phyloP scores from a whole-genome alignment of 2,888 invertebrate species.

The Azorinus chamasolen region DNA sequence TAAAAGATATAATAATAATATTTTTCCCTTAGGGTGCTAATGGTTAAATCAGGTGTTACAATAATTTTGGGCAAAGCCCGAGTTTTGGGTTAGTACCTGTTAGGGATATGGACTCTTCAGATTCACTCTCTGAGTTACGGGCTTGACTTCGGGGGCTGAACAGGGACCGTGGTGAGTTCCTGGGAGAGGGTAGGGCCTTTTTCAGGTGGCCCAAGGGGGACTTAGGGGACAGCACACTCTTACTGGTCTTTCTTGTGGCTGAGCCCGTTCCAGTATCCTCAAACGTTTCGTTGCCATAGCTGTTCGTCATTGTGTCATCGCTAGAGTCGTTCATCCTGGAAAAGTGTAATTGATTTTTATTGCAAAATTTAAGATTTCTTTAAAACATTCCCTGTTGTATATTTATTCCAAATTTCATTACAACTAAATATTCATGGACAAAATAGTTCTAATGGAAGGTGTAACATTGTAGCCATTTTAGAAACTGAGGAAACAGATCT shows the following conservation, averaged over 20 bases:
- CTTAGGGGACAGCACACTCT: slow-evolving; percentile 64
- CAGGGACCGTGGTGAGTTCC: slow-evolving; percentile 52
- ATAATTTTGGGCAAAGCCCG: too few species aligned
- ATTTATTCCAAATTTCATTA: too few species aligned
- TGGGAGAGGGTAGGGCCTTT: slow-evolving; percentile 55
- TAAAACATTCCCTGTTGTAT: too few species aligned
- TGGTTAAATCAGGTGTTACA: too few species aligned
- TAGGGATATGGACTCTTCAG: slow-evolving; percentile 82
- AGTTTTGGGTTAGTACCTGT: slow-evolving; percentile 76
- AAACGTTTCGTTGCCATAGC: slow-evolving; percentile 77
- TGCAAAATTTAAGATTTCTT: too few species aligned
- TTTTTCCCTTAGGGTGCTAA: too few species aligned
- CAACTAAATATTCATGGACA: too few species aligned
- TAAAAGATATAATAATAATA: too few species aligned
- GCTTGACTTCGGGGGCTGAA: slow-evolving; percentile 59
- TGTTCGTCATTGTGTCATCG: slow-evolving; percentile 76
- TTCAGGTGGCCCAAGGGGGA: slow-evolving; percentile 70
- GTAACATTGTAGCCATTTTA: too few species aligned
- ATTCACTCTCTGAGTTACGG: slow-evolving; percentile 82
- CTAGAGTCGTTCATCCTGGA: slow-evolving; percentile 48
- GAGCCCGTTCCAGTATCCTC: slow-evolving; percentile 69
- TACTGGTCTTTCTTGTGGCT: slow-evolving; percentile 53
- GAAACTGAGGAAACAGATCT: too few species aligned
- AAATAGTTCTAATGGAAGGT: too few species aligned
- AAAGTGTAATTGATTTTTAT: too few species aligned